Conservation (phyloP, 2,797 vertebrate genomes). For the Diplodus sargus region DNA sequence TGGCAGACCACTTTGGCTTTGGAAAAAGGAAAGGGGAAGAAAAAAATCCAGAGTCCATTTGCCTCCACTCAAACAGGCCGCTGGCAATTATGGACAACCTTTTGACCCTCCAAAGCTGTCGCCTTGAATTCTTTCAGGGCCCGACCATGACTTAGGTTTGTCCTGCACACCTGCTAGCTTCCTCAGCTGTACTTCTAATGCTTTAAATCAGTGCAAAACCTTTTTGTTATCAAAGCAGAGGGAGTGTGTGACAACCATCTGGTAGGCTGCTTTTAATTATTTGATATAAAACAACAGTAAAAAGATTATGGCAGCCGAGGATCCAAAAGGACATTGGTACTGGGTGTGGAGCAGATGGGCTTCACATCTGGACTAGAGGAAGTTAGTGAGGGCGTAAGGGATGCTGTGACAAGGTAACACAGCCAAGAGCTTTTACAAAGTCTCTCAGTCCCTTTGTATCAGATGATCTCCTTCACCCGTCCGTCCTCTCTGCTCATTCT, state of each 20-base stretch:
- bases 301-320: slow-evolving; percentile 67
- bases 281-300: slow-evolving; percentile 80
- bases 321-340: slow-evolving; percentile 51
- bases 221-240: slow-evolving; percentile 73
- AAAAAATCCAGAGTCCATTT: slow-evolving; percentile 53
- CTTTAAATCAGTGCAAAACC: slow-evolving; percentile 47
- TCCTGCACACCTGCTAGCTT: slow-evolving; percentile 74
- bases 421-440: slow-evolving; percentile 38
- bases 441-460: slow-evolving; percentile 34
- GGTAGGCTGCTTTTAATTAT: slow-evolving; percentile 88
- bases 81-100: slow-evolving; percentile 75
- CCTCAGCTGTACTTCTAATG: slow-evolving; percentile 48
- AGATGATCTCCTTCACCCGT: slow-evolving; percentile 20
- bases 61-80: slow-evolving; percentile 58
- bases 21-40: slow-evolving; percentile 35
- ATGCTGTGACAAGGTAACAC: slow-evolving; percentile 60
- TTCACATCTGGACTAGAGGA: slow-evolving; percentile 88
- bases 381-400: slow-evolving; percentile 80
- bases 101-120: slow-evolving; percentile 70
- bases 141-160: slow-evolving; percentile 48
- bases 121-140: slow-evolving; percentile 59
- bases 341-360: slow-evolving; percentile 89
- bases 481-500: slow-evolving; percentile 38
- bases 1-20: slow-evolving; percentile 75
- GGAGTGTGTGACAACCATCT: slow-evolving; percentile 84